Percentiles rank a stretch among this genome's conserved stretches.
These are phyloP conservation scores for Orius insidiosus DNA, from an alignment of 1,140 invertebrate genomes.

Conservation along the genomic window DNA sequence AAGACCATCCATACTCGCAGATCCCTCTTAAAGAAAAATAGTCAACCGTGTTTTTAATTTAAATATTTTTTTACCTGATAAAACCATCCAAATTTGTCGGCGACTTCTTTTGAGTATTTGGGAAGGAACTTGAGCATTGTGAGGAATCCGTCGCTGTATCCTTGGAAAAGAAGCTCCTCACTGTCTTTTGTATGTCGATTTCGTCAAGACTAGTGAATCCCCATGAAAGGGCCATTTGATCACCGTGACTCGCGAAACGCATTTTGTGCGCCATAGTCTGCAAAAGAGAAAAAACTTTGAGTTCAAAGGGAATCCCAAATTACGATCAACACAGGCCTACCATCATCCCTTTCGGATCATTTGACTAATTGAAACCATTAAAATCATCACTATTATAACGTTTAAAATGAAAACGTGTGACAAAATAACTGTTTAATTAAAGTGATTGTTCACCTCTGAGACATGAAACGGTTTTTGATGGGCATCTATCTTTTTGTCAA, in stretches of 20 bases:
- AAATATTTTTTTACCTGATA: conserved; percentile 38
- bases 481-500: no score
- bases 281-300: not conserved
- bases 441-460: not conserved
- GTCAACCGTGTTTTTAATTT: not conserved
- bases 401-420: conserved; percentile 3
- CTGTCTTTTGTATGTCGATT: conserved; percentile 42
- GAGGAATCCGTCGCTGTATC: conserved; percentile 52
- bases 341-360: not conserved
- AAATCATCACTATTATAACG: not conserved
- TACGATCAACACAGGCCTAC: not conserved
- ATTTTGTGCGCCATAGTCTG: conserved; percentile 11
- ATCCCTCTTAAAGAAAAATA: conserved; percentile 38
- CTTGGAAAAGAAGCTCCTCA: conserved; percentile 59
- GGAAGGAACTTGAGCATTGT: conserved; percentile 40
- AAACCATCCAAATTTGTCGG: conserved; percentile 64
- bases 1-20: conserved; percentile 38
- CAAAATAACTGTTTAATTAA: conserved; percentile 4
- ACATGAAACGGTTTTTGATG: no score
- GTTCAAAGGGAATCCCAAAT: not conserved
- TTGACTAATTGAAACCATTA: conserved; percentile 1
- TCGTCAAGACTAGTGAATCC: conserved; percentile 30
- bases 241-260: conserved; percentile 1
- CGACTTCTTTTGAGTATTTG: conserved; percentile 44
- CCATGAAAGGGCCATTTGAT: conserved; percentile 31